These are phyloP conservation scores for Otocyon megalotis DNA, from an alignment of 2,113 vertebrate species.

Conservation along the genomic window DNA sequence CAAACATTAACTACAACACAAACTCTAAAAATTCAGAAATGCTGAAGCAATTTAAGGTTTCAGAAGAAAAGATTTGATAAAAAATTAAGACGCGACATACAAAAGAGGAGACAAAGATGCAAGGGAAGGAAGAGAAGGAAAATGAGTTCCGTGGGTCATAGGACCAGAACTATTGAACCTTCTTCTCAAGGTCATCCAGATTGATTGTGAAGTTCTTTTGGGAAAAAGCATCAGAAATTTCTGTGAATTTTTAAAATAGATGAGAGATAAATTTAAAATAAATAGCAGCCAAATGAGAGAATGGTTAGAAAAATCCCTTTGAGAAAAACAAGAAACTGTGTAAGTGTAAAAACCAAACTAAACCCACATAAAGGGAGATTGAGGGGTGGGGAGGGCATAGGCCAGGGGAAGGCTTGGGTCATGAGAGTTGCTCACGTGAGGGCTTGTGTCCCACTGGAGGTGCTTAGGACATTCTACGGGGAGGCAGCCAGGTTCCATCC, in stretches of 20 bases:
- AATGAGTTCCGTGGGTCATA: background rate
- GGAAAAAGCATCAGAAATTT: constrained; percentile 42
- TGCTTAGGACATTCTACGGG: background rate
- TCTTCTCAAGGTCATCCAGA: background rate
- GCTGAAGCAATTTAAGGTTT: constrained; percentile 29
- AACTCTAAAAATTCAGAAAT: constrained; percentile 27
- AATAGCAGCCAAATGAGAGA: background rate
- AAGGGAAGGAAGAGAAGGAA: background rate
- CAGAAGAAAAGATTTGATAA: constrained; percentile 20
- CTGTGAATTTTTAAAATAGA: constrained; percentile 53
- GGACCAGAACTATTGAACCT: background rate
- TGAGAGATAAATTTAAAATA: constrained; percentile 55
- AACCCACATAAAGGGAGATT: background rate
- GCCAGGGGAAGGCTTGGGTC: background rate
- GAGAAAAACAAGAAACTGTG: background rate
- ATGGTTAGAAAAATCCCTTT: constrained; percentile 39
- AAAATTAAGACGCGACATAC: background rate
- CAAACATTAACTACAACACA: background rate
- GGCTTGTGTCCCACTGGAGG: background rate
- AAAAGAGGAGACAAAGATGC: background rate
- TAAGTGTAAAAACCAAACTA: background rate
- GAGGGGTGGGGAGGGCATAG: background rate
- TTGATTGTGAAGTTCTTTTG: background rate
- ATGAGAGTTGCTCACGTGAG: background rate
- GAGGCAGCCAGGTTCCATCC: background rate